A percentile compares a stretch with the other conserved stretches of the same genome.
phyloP scores from a whole-genome alignment of 1,140 invertebrate species.

The Bombus pyrosoma region DNA sequence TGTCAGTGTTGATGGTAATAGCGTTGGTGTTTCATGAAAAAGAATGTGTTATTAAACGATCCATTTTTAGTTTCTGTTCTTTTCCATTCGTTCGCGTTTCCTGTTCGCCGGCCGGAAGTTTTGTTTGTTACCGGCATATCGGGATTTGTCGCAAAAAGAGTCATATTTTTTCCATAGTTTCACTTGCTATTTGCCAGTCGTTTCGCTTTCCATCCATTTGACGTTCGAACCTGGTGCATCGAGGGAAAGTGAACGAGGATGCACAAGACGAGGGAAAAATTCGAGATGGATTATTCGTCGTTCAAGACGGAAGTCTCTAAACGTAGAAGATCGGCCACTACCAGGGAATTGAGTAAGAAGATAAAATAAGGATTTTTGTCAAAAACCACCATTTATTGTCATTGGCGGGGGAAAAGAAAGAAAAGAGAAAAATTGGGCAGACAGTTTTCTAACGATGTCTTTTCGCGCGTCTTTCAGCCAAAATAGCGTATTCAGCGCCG shows the following conservation, averaged over 20 bases:
- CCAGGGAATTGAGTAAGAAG: constrained; percentile 79
- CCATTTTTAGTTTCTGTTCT: background rate
- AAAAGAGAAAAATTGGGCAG: background rate
- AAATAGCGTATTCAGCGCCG: constrained; percentile 85
- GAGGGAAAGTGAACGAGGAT: background rate
- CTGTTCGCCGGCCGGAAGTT: no score
- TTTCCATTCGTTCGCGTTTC: background rate
- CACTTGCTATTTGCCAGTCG: no score
- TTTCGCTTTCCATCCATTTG: background rate
- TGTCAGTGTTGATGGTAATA: constrained; percentile 70
- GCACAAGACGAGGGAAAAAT: constrained; percentile 49
- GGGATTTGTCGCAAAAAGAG: background rate
- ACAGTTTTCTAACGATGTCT: background rate
- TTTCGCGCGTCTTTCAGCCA: constrained; percentile 81
- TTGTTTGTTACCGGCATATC: background rate
- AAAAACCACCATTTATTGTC: background rate
- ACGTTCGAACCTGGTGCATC: background rate
- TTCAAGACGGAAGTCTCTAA: constrained; percentile 78
- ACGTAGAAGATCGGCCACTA: constrained; percentile 72
- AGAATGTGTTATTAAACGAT: constrained; percentile 2
- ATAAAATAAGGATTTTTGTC: background rate
- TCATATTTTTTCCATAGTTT: background rate
- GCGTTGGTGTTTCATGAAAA: constrained; percentile 28
- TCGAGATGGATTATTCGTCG: constrained; percentile 75
- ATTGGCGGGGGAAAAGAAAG: background rate